Evolutionary conservation across 2,113 vertebrate species (phyloP).

Genomic region (Macquaria australasica): DNA sequence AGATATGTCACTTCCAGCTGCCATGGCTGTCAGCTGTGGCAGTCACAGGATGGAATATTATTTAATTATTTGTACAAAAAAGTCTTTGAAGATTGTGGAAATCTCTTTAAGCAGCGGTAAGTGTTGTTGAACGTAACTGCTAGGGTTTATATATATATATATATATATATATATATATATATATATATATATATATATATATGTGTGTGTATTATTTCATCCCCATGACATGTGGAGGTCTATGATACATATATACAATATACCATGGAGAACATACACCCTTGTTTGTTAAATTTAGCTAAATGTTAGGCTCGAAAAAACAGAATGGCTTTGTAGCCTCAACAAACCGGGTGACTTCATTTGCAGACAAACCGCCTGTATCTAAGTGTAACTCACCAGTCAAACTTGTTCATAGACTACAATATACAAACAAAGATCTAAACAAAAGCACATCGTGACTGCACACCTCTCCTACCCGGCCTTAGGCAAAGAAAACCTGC

Average conservation of each 20-base stretch:
- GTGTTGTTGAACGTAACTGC: neutral
- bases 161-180: too few relatives aligned
- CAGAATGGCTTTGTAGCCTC: neutral
- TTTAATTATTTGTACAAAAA: neutral
- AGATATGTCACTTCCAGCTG: neutral
- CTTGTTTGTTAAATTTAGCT: neutral
- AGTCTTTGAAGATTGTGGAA: neutral
- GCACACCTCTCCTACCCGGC: neutral
- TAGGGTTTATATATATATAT: neutral
- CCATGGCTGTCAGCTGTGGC: neutral
- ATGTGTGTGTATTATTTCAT: too few relatives aligned
- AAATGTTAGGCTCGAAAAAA: neutral
- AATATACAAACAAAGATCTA: too few relatives aligned
- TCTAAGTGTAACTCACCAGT: rapidly evolving
- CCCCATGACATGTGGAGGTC: too few relatives aligned
- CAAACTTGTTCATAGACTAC: neutral
- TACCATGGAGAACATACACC: too few relatives aligned
- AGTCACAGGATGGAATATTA: neutral
- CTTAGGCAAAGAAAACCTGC: constrained; percentile 27
- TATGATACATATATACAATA: neutral
- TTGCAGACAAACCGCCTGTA: neutral
- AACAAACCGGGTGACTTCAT: neutral
- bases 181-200: too few relatives aligned
- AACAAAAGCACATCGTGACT: neutral
- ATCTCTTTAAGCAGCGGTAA: neutral